A percentile compares a stretch with the other conserved stretches of the same genome.
Evolutionary conservation across 2,888 invertebrate species (phyloP).

Genomic region (Drosophila merina): DNA sequence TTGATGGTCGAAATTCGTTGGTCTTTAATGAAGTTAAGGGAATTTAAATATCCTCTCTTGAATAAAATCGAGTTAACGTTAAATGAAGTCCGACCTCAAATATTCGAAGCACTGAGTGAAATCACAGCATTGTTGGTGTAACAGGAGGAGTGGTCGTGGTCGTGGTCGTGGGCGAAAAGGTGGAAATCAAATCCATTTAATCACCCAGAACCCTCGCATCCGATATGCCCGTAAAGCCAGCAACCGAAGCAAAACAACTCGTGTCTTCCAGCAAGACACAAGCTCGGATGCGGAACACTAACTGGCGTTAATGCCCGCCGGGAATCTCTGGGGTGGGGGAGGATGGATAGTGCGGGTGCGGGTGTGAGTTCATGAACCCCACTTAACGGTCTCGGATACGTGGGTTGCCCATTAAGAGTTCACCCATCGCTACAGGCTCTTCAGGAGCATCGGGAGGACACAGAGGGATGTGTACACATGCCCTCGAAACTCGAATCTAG

Average conservation of each 20-base stretch:
- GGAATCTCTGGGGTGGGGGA: neutral
- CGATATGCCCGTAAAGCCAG: constrained; percentile 24
- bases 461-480: constrained; percentile 11
- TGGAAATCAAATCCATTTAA: constrained; percentile 69
- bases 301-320: constrained; percentile 63
- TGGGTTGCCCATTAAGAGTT: constrained; percentile 53
- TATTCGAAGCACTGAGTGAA: constrained; percentile 29
- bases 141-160: neutral
- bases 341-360: constrained; percentile 19
- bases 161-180: constrained; percentile 1
- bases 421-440: constrained; percentile 17
- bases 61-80: constrained; percentile 6
- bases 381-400: constrained; percentile 55
- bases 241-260: constrained; percentile 52
- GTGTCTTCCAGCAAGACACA: constrained; percentile 29
- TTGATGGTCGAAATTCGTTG: constrained; percentile 8
- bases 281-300: constrained; percentile 37
- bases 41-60: constrained; percentile 9
- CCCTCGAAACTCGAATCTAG: constrained; percentile 3
- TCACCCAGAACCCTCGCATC: constrained; percentile 52
- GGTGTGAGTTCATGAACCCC: constrained; percentile 64
- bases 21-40: constrained; percentile 10
- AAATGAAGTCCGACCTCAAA: constrained; percentile 42
- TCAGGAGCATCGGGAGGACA: constrained; percentile 8
- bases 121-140: constrained; percentile 23